A percentile compares a stretch with the other conserved stretches of the same genome.
Conservation (phyloP, 2,113 vertebrate genomes). For the Kryptolebias marmoratus region DNA sequence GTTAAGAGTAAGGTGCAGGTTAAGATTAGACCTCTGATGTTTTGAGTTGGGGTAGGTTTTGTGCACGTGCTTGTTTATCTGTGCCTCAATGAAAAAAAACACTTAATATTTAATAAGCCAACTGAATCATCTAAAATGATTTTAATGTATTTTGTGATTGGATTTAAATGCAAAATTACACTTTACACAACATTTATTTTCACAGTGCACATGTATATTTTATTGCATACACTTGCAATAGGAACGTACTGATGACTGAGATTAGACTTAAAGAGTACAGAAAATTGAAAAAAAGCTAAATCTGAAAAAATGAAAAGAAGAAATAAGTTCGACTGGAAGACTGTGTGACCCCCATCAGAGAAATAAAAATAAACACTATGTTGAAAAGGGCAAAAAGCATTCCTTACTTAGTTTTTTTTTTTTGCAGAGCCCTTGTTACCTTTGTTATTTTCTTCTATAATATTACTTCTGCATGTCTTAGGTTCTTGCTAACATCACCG, state of each 20-base stretch:
- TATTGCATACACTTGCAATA: constrained; percentile 18
- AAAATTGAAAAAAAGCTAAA: background rate
- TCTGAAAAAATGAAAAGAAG: background rate
- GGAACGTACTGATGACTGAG: constrained; percentile 6
- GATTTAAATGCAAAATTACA: constrained; percentile 18
- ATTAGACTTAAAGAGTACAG: background rate
- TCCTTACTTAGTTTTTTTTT: background rate
- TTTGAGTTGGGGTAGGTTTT: background rate
- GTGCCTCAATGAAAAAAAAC: background rate
- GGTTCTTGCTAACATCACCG: constrained; percentile 1
- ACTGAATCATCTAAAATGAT: background rate
- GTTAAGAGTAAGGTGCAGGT: background rate
- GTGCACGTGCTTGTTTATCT: background rate
- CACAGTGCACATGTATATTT: constrained; percentile 18
- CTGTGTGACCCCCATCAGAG: background rate
- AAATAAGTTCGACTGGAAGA: background rate
- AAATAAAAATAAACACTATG: background rate
- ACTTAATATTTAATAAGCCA: background rate
- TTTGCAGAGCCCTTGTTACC: constrained; percentile 1
- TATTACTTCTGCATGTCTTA: constrained; percentile 19
- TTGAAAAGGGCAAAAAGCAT: background rate
- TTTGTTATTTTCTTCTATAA: constrained; percentile 27
- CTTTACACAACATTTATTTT: constrained; percentile 27
- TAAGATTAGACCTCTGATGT: background rate
- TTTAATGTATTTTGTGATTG: constrained; percentile 4